phyloP scores from a whole-genome alignment of 2,797 vertebrate species.

The Enteromius afrohamiltoni region DNA sequence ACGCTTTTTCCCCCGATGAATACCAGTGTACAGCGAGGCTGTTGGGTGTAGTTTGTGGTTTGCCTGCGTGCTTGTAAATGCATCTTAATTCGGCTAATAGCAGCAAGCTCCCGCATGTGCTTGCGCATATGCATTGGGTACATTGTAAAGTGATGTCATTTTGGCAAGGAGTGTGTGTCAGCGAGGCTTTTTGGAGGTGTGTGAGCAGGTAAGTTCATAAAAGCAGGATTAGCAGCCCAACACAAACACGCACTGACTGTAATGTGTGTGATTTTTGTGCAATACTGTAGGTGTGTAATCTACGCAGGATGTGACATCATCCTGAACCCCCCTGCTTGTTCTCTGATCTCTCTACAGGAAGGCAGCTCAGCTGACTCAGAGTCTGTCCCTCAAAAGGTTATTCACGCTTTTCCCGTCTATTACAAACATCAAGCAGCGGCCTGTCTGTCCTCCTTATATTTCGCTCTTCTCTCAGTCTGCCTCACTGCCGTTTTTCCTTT shows the following conservation, averaged over 20 bases:
- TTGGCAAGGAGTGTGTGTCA: not conserved
- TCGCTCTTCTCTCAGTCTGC: not conserved
- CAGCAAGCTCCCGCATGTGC: constrained; percentile 29
- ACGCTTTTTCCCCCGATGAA: not conserved
- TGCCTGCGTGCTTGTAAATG: constrained; percentile 36
- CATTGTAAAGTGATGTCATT: constrained; percentile 12
- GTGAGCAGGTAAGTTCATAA: constrained; percentile 46
- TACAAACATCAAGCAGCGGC: constrained; percentile 5
- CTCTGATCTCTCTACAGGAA: constrained; percentile 72
- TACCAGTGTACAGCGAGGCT: not conserved
- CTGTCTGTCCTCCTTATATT: constrained; percentile 4
- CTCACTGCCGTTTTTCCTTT: not conserved
- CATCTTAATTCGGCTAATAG: constrained; percentile 18
- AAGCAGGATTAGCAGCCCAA: constrained; percentile 1
- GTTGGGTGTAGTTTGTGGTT: constrained; percentile 18
- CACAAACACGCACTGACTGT: constrained; percentile 20
- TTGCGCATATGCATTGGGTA: constrained; percentile 35
- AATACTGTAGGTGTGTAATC: constrained; percentile 19
- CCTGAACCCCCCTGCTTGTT: constrained; percentile 63
- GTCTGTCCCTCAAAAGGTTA: constrained; percentile 76
- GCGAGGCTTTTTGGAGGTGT: not conserved
- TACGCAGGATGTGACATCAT: constrained; percentile 34
- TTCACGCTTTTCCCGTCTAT: constrained; percentile 49
- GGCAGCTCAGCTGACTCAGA: constrained; percentile 69
- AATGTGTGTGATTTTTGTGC: constrained; percentile 14